A percentile compares a stretch with the other conserved stretches of the same genome.
These are phyloP conservation scores for Silurus lanzhouensis DNA, from an alignment of 2,797 vertebrate species.

Conservation along the genomic window DNA sequence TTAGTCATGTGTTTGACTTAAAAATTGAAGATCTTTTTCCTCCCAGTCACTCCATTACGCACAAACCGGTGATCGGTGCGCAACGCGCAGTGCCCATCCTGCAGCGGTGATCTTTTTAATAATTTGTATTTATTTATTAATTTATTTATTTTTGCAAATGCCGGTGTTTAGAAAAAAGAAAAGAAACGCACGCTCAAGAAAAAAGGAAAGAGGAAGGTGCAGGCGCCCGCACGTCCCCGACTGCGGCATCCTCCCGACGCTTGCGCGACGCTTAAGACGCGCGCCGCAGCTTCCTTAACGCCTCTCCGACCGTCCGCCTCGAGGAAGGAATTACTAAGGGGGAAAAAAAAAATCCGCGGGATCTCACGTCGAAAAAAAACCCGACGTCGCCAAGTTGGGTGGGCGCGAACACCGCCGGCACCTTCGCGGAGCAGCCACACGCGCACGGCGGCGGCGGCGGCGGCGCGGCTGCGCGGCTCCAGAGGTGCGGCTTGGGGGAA, in stretches of 20 bases:
- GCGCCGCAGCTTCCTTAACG: constrained; percentile 20
- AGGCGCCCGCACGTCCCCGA: neutral
- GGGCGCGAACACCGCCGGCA: constrained; percentile 45
- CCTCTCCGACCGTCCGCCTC: neutral
- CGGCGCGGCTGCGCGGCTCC: constrained; percentile 17
- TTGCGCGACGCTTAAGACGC: constrained; percentile 7
- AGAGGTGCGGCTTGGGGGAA: constrained; percentile 17
- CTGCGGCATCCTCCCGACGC: constrained; percentile 33
- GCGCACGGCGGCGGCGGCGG: constrained; percentile 16
- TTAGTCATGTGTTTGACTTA: neutral
- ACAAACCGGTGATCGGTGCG: neutral
- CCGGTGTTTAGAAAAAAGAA: neutral
- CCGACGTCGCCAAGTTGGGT: constrained; percentile 13
- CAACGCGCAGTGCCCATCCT: neutral
- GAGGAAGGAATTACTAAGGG: too few species aligned
- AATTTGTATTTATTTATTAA: too few species aligned
- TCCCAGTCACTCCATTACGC: neutral
- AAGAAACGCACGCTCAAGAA: neutral
- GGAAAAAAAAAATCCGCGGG: neutral
- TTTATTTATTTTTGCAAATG: too few species aligned
- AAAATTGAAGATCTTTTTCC: neutral
- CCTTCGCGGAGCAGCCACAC: constrained; percentile 30
- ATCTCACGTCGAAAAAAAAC: constrained; percentile 26
- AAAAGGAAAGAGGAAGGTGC: too few species aligned
- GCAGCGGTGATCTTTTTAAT: neutral